A percentile compares a stretch with the other conserved stretches of the same genome.
These are phyloP conservation scores for Ptilorrhoa leucosticta DNA, from an alignment of 2,113 vertebrate genomes.

Conservation along the genomic window DNA sequence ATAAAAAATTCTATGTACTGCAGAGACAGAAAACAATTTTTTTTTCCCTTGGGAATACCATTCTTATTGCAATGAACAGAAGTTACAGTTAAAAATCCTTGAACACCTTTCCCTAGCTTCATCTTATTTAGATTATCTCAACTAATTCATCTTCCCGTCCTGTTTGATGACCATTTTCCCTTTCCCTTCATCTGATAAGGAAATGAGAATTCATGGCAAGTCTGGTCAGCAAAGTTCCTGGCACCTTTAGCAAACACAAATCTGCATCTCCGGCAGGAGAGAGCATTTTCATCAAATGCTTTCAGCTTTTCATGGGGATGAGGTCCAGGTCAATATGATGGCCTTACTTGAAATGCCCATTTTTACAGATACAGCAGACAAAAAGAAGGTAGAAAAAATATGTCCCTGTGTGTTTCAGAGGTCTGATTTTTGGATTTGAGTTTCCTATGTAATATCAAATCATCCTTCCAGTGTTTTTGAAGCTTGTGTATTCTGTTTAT, in stretches of 20 bases:
- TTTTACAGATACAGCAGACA: rapidly evolving
- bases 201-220: rapidly evolving
- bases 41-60: background rate
- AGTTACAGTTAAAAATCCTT: background rate
- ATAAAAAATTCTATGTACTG: background rate
- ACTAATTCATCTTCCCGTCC: background rate
- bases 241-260: background rate
- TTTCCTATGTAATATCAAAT: background rate
- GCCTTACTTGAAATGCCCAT: background rate
- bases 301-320: background rate
- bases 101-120: background rate
- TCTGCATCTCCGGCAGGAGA: background rate
- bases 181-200: background rate
- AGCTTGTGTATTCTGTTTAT: background rate
- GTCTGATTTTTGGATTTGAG: background rate
- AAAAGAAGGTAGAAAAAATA: background rate
- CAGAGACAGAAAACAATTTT: background rate
- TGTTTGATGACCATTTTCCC: background rate
- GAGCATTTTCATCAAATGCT: background rate
- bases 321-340: background rate
- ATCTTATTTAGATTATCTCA: background rate
- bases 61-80: background rate
- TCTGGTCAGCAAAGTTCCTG: background rate
- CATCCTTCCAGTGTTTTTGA: background rate
- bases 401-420: background rate